Base-by-base conservation (phyloP, 1,140 invertebrate genomes). In the Ericerus pela region DNA sequence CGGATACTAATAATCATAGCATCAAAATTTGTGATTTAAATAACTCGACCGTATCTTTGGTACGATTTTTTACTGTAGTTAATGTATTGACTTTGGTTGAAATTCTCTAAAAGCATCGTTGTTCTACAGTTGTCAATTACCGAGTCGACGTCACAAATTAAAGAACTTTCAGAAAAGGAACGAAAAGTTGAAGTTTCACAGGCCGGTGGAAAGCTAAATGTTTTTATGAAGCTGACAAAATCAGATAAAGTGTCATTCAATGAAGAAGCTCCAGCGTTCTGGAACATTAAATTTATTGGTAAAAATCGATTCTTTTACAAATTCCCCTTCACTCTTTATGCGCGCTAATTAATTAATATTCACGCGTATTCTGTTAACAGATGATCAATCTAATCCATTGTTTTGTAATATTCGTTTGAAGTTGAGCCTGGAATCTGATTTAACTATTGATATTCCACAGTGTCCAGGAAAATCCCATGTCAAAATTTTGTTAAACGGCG, bases 1-100 rank as follows among this genome's bases (percentile, higher is more conserved):
- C 88, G 1, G 89, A 95, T 67, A 94, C 91, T 4, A 96, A 96
- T 67, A 90, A 93, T 67, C 88, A 95, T 69, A 66, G 43, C 37
- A 55, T 29, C n/a, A 26, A 54, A 31, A 29, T 31, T 28, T 59
- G n/a, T 29, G 43, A 30, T 5, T 27, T 27, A 31, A 38, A 11
- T 24, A 10, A 37, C n/a, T 1, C 24, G 14, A 33, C 10, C 10
- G 41, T 47, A 22, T 22, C 16, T 10, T 14, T 47, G 16, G 41
- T 47, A 14, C 22, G 10, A 24, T 8, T 33, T 33, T 10, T 10
- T 33, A 33, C n/a, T n/a, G n/a, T 33, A 5, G 26, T 2, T 47
- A 2, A 4, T 22, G 22, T 47, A 47, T 10, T 24, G 8, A 24
- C 22, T 2, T 10, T 24, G 41, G n/a, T 8, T 24, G 26, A 47